These are phyloP conservation scores for Baccha elongata DNA, from an alignment of 2,888 invertebrate genomes.

Conservation along the genomic window DNA sequence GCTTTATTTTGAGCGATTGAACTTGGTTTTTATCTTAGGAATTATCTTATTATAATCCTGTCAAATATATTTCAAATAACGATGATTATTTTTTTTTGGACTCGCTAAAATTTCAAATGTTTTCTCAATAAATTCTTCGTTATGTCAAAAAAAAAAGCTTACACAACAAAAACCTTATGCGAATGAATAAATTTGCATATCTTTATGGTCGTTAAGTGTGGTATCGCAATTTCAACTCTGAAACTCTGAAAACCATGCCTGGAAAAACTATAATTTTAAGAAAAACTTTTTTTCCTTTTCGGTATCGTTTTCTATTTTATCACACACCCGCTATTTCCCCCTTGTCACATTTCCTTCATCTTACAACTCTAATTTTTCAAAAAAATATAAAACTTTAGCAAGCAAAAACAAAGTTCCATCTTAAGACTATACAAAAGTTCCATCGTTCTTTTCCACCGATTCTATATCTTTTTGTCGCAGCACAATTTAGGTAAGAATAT, in stretches of 20 bases:
- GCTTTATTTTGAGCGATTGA: too few species aligned
- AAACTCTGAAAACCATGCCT: background rate
- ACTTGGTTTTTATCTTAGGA: too few species aligned
- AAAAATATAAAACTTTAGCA: background rate
- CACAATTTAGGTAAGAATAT: conserved; percentile 57
- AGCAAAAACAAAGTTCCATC: background rate
- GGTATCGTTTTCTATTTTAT: background rate
- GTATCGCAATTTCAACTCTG: background rate
- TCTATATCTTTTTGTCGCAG: conserved; percentile 20
- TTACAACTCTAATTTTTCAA: background rate
- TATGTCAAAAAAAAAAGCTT: too few species aligned
- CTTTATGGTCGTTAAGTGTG: background rate
- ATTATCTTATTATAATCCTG: too few species aligned
- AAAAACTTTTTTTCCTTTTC: background rate
- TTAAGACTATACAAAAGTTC: too few species aligned
- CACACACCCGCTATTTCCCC: background rate
- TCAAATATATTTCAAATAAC: too few species aligned
- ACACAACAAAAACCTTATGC: too few species aligned
- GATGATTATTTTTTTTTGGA: too few species aligned
- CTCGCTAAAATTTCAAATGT: too few species aligned
- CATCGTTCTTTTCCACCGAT: background rate
- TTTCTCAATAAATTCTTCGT: too few species aligned
- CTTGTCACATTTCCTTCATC: too few species aligned
- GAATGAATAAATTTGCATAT: background rate
- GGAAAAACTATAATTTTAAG: background rate